Base-by-base conservation (phyloP, 2,113 vertebrate species). In the Theristicus caerulescens region DNA sequence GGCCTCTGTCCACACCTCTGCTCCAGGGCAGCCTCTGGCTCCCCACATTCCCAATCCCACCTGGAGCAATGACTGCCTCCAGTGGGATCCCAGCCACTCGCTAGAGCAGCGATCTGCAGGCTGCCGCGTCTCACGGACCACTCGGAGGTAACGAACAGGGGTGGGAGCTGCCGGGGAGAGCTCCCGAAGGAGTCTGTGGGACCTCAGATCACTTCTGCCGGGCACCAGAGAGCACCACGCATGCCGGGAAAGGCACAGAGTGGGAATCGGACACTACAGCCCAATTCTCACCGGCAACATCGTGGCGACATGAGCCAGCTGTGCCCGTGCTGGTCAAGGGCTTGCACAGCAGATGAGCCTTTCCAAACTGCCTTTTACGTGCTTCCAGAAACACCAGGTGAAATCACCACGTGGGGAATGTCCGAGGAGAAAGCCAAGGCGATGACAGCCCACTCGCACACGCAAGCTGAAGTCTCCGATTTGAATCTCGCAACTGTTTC, bases 391-490 rank as follows among this genome's bases (percentile, higher is more conserved):
- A 55, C 34, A 58, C 27, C 42, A 13, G 40, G 19, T 44, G 55
- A 36, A 70, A 52, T 1, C 40, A 61, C 18, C 32, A 22, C 0
- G 0, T 0, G 2, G 21, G 15, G 7, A 52, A 51, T 0, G 0
- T 2, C 27, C 7, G 2, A 58, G 16, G 25, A 9, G 17, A 29
- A 91, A 54, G 25, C 3, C 38, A 24, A 58, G 22, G 26, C 1
- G 9, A 69, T 13, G 54, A 24, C 10, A 66, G n/a, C 79, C 9
- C 36, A 24, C 16, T 51, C 24, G 16, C 8, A 13, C 2, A 11
- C 1, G 5, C 2, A 49, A 70, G n/a, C n/a, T 38, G 24, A 16
- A 47, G 9, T 12, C 72, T 52, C 52, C 1, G 2, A 9, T 18
- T 20, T 52, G 17, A 31, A 6, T 7, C 62, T 44, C 4, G 0